Percentiles rank a stretch among this genome's conserved stretches.
Conservation (phyloP, 2,888 invertebrate species). For the Cephus spinipes region DNA sequence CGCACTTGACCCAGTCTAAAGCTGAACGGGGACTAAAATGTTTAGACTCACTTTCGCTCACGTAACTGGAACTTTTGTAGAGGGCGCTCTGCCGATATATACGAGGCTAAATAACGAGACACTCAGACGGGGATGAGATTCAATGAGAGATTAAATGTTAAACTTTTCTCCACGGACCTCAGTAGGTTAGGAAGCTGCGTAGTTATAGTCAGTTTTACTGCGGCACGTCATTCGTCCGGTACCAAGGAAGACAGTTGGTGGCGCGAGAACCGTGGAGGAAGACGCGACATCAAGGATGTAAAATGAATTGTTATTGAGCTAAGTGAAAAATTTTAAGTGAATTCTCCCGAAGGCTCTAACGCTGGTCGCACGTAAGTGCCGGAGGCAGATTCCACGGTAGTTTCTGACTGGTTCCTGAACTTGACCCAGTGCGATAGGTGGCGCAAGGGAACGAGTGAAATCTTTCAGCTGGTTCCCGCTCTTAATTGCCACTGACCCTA, state of each 20-base stretch:
- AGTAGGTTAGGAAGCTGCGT: background rate
- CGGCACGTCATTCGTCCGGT: background rate
- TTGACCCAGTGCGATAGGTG: conserved; percentile 52
- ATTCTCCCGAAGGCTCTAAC: background rate
- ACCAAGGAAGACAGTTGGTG: background rate
- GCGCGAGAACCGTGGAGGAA: background rate
- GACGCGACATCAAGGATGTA: background rate
- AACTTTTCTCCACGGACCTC: background rate
- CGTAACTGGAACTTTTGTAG: background rate
- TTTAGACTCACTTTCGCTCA: conserved; percentile 1
- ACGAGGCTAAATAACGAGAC: too few species aligned
- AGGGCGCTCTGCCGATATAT: background rate
- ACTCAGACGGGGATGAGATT: background rate
- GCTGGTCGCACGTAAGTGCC: background rate
- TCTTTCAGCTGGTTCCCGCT: conserved; percentile 48
- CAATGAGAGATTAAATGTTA: background rate
- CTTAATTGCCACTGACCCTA: conserved; percentile 47
- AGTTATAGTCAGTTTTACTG: background rate
- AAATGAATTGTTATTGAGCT: background rate
- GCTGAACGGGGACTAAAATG: background rate
- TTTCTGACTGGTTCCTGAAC: conserved; percentile 36
- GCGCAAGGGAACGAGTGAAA: conserved; percentile 47
- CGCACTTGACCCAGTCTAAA: conserved; percentile 5
- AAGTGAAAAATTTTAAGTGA: background rate
- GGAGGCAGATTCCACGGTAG: background rate